Evolutionary conservation across 2,113 vertebrate species (phyloP).

Genomic region (Steatornis caripensis): DNA sequence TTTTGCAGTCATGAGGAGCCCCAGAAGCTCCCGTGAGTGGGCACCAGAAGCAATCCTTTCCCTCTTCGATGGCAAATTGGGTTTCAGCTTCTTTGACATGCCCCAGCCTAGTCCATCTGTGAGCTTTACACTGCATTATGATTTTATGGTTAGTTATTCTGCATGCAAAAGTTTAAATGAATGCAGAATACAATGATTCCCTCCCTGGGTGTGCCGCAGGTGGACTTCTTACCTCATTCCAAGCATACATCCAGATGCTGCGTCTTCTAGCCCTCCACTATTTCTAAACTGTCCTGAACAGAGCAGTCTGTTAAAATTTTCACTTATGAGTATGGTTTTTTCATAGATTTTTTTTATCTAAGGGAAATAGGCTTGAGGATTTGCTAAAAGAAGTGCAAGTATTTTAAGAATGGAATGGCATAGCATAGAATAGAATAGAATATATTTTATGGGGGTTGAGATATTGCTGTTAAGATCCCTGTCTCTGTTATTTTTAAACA

Average conservation of each 20-base stretch:
- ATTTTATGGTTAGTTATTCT: not conserved
- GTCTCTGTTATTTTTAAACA: too few species aligned
- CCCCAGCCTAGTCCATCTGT: not conserved
- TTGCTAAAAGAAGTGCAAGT: not conserved
- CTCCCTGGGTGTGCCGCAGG: not conserved
- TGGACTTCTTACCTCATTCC: not conserved
- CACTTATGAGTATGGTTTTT: not conserved
- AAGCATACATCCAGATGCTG: not conserved
- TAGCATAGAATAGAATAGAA: too few species aligned
- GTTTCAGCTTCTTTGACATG: not conserved
- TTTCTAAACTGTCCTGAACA: not conserved
- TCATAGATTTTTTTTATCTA: not conserved
- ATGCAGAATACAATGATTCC: not conserved
- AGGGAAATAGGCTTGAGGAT: not conserved
- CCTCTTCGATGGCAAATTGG: not conserved
- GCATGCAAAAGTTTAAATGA: not conserved
- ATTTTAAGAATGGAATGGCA: not conserved
- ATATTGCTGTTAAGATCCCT: too few species aligned
- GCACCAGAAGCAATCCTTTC: not conserved
- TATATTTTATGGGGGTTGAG: too few species aligned
- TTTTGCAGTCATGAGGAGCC: not conserved
- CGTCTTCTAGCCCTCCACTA: not conserved
- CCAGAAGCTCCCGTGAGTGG: not conserved
- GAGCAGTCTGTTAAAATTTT: not conserved
- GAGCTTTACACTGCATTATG: accelerated